Base-by-base conservation (phyloP, 1,140 invertebrate genomes). In the Bombus breviceps region DNA sequence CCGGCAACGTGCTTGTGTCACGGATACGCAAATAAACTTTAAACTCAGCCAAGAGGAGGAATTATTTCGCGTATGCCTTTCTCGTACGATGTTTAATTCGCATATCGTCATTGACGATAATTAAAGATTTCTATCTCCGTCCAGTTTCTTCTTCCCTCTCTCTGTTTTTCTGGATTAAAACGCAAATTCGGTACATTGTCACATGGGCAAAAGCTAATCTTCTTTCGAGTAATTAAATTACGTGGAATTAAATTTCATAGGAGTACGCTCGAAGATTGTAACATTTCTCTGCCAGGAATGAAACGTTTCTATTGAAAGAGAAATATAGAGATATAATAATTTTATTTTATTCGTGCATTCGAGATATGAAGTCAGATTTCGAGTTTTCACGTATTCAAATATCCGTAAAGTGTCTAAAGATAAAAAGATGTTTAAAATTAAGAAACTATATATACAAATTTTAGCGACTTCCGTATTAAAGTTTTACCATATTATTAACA, bases 1-100 rank as follows among this genome's bases (percentile, higher is more conserved):
- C 25, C 68, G 34, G 66, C 68, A 57, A 68, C 64, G 53, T 77
- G 76, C 39, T 72, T 34, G 66, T 85, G 83, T 85, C 83, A 73
- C 68, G 83, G 66, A 53, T 85, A 80, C 76, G 83, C 77, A 80
- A 85, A 85, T 85, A 85, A 71, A 85, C 57, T 85, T 80, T 72
- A 80, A 80, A 32, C 77, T 41, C 39, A 25, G 6, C 39, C 75
- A n/a, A 9, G 18, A 32, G 53, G n/a, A 37, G 47, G 57, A 81
- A 85, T 85, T 81, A 85, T 81, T 74, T 74, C 57, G 37, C 59
- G 59, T 57, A 68, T 66, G 41, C 32, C 59, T 28, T 72, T 62
- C 41, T 43, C 76, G n/a, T 39, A 32, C 39, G 66, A 79, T 39
- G 66, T 79, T 84, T 84, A 84, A 84, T 79, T 64, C 75, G 75